Conservation (phyloP, 1,140 invertebrate species). For the Copidosoma floridanum region DNA sequence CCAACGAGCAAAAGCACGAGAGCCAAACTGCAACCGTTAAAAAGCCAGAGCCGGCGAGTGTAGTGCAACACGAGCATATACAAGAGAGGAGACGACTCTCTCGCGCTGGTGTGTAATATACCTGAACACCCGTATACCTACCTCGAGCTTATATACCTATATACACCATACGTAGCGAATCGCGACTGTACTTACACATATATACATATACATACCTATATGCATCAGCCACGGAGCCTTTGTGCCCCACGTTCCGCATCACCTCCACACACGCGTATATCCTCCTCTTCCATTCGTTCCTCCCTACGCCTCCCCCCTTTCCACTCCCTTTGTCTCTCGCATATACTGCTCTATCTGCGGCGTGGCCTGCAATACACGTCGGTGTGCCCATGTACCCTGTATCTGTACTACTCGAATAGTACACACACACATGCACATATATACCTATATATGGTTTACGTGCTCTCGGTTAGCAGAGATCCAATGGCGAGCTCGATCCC, state of each 20-base stretch:
- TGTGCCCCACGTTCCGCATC: not conserved
- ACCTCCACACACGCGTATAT: not conserved
- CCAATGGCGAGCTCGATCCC: too few relatives aligned
- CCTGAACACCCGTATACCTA: too few relatives aligned
- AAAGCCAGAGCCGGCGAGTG: not conserved
- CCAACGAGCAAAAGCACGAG: constrained; percentile 8
- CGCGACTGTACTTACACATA: too few relatives aligned
- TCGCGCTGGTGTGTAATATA: not conserved
- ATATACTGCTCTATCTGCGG: not conserved
- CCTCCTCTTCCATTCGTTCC: not conserved
- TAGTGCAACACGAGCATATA: not conserved
- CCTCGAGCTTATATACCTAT: too few relatives aligned
- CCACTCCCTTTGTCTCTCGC: not conserved
- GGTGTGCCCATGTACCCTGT: constrained; percentile 9
- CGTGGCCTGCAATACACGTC: not conserved
- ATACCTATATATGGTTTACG: too few relatives aligned
- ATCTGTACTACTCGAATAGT: too few relatives aligned
- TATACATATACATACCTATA: too few relatives aligned
- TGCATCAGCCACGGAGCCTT: too few relatives aligned
- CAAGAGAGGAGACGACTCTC: too few relatives aligned
- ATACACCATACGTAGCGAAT: constrained; percentile 5
- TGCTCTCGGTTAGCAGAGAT: too few relatives aligned
- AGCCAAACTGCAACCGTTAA: not conserved
- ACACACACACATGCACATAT: too few relatives aligned
- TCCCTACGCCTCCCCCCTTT: not conserved